Evolutionary conservation across 2,113 vertebrate species (phyloP).

Genomic region (Podiceps cristatus): DNA sequence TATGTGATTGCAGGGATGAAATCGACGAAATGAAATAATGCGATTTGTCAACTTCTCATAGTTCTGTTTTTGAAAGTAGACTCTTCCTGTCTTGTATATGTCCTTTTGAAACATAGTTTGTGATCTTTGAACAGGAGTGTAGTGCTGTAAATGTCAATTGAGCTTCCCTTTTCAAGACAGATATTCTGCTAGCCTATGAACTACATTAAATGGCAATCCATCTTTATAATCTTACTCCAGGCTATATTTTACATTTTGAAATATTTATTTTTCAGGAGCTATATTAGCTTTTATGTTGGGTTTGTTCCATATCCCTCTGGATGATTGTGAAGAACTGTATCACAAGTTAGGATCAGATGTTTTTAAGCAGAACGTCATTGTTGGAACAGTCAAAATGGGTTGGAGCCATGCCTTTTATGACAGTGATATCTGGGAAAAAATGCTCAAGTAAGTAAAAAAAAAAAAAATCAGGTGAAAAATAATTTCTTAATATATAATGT

Average conservation of each 20-base stretch:
- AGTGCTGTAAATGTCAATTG: not conserved
- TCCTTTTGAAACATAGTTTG: not conserved
- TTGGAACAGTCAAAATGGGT: slow-evolving; percentile 97
- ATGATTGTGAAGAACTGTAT: slow-evolving; percentile 94
- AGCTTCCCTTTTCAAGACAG: not conserved
- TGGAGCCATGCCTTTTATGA: slow-evolving; percentile 98
- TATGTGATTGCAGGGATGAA: not conserved
- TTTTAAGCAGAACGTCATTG: slow-evolving; percentile 95
- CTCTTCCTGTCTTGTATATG: not conserved
- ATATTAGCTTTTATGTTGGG: slow-evolving; percentile 96
- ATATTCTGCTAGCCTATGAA: not conserved
- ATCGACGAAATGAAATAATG: not conserved
- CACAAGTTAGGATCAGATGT: slow-evolving; percentile 91
- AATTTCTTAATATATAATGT: not conserved
- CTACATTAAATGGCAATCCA: not conserved
- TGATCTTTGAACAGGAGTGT: not conserved
- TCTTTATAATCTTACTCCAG: not conserved
- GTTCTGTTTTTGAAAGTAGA: not conserved
- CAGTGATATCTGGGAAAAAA: slow-evolving; percentile 93
- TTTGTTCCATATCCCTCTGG: slow-evolving; percentile 89
- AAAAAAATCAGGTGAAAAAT: not conserved
- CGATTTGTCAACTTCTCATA: not conserved
- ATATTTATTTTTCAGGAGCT: slow-evolving; percentile 84
- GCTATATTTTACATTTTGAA: not conserved
- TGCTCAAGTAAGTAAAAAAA: slow-evolving; percentile 89